These are phyloP conservation scores for Corythucha ciliata DNA, from an alignment of 2,888 invertebrate species.

Conservation along the genomic window DNA sequence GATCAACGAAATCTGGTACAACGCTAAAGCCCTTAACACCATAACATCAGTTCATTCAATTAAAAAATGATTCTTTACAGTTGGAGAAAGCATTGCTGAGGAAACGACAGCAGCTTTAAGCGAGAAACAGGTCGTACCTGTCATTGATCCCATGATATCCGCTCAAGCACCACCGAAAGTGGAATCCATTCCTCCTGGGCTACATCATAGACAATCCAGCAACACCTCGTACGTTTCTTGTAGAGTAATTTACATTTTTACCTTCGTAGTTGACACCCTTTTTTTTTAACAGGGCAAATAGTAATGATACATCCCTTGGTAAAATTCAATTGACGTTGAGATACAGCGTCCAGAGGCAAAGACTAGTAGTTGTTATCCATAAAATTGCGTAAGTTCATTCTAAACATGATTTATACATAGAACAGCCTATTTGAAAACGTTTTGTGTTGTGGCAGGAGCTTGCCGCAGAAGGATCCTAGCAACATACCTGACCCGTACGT, in stretches of 20 bases:
- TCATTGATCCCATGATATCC: conserved; percentile 29
- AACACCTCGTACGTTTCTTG: conserved; percentile 41
- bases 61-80: no score
- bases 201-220: conserved; percentile 42
- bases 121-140: conserved; percentile 22
- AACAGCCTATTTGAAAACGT: not conserved
- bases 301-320: conserved; percentile 65
- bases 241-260: conserved; percentile 3
- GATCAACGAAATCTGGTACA: no score
- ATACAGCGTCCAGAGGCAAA: conserved; percentile 74
- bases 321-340: conserved; percentile 75
- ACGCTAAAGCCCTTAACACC: no score
- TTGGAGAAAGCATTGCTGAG: no score
- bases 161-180: conserved; percentile 30
- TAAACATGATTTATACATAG: not conserved
- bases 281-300: conserved; percentile 53
- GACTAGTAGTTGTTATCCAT: conserved; percentile 74
- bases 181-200: conserved; percentile 28
- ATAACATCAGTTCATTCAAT: no score
- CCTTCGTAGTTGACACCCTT: conserved; percentile 9
- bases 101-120: no score
- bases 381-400: conserved; percentile 69
- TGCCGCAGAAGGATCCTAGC: conserved; percentile 68
- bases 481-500: conserved; percentile 86
- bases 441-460: conserved; percentile 49